Base-by-base conservation (phyloP, 2,888 invertebrate species). In the Thysanoteuthis rhombus region DNA sequence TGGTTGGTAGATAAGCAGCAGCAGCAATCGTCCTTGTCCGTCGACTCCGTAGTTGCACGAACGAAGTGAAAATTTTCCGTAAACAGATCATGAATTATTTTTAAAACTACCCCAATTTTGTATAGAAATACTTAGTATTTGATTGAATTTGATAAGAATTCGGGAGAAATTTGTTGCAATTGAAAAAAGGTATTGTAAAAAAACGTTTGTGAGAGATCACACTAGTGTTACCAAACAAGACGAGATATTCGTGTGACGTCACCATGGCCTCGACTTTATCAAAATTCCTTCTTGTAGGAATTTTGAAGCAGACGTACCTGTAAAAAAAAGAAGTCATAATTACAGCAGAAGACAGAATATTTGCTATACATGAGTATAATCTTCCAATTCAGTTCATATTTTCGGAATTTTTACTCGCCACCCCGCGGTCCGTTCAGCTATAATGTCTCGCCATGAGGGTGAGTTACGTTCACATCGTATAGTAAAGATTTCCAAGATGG, bases 401-500 rank as follows among this genome's bases (percentile, higher is more conserved):
- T 92, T 92, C 92, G 92, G 92, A 92, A 92, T 92, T 45, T 92
- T 92, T 92, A 92, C 92, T 92, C 92, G 92, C 92, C 92, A 92
- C 92, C 32, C 58, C 93, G 93, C 93, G 52, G 91, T 94, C 45
- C 75, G 58, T 93, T 93, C 94, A 92, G 94, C 94, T 96, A 96
- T 98, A 98, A 98, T 98, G 98, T 98, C 98, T 98, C 98, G 98
- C 98, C 98, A 98, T 98, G 98, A 98, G 98, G 97, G 97, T 97
- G 95, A 96, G 96, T n/a, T n/a, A n/a, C n/a, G n/a, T 96, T 94
- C 89, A 90, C 36, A 75, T 93, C 93, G 93, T 93, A 93, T n/a
- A n/a, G n/a, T n/a, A n/a, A n/a, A 92, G 93, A 93, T 94, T 93
- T 93, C 93, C 94, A 95, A 95, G 94, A 95, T 95, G 95, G 95